Conservation (phyloP, 2,888 invertebrate genomes). For the Beris morrisii region DNA sequence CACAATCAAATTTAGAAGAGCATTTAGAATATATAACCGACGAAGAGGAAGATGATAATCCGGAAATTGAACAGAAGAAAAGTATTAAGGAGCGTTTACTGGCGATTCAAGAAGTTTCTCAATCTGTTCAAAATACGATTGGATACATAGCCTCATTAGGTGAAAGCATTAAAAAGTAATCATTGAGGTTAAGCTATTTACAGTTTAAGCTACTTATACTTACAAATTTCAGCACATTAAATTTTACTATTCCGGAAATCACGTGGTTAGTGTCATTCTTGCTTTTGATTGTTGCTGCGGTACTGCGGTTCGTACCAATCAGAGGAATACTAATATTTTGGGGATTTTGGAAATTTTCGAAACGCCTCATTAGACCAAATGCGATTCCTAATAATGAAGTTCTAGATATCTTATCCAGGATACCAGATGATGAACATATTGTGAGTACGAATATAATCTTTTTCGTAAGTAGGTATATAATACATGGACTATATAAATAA, state of each 20-base stretch:
- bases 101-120: constrained; percentile 96
- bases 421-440: constrained; percentile 91
- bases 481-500: too few relatives aligned
- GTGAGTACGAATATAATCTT: constrained; percentile 59
- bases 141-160: constrained; percentile 92
- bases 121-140: constrained; percentile 93
- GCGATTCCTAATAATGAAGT: constrained; percentile 97
- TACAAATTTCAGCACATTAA: constrained; percentile 76
- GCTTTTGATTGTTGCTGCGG: constrained; percentile 70
- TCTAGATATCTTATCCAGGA: constrained; percentile 88
- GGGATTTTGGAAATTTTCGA: constrained; percentile 95
- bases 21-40: constrained; percentile 70
- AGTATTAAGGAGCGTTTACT: constrained; percentile 90
- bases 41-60: constrained; percentile 90
- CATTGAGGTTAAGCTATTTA: neutral
- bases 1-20: constrained; percentile 61
- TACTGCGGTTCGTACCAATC: constrained; percentile 87
- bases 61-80: constrained; percentile 94
- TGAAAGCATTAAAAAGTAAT: constrained; percentile 91
- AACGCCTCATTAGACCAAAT: constrained; percentile 89
- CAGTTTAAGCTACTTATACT: neutral
- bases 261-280: constrained; percentile 88
- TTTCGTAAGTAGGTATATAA: too few relatives aligned
- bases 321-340: constrained; percentile 88
- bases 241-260: constrained; percentile 95